Evolutionary conservation across 2,797 vertebrate species (phyloP), one percentile per base, ranked within the genome.

Genomic region (Acestrorhynchus altus): DNA sequence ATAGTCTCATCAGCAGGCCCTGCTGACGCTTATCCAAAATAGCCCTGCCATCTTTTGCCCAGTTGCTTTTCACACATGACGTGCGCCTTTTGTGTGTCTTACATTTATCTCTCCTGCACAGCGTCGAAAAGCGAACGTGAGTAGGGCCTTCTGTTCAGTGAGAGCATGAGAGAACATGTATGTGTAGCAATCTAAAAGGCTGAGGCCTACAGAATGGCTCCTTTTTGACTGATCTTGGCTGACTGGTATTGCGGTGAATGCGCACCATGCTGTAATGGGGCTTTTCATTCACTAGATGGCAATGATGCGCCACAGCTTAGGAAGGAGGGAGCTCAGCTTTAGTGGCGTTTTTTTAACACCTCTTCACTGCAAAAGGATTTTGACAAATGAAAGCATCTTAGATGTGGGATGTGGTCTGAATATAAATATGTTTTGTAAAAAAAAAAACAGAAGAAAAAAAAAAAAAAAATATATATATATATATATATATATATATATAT

Each of bases 331-430:
- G 71, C 73, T 72, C 72, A 44, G 70, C 2, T 60, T 51, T 63
- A 72, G 91, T 91, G 95, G 94, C 93, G 94, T 93, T 93, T 90
- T 61, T 4, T 1, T 3, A 59, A 35, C 12, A 60, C 1, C 60
- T n/a, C 11, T 35, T 35, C 31, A 6, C 31, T 35, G 31, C 31
- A 35, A 35, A 35, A 35, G 6, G 31, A 35, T 35, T 35, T 35
- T 6, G 31, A 6, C 31, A 35, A 35, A 35, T 35, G 31, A 35
- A 35, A 35, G 31, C 31, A 35, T 35, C 31, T 35, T 35, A 35
- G 2, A 2, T 35, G 2, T 35, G 31, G 31, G 2, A 2, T 35
- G 31, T 2, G 6, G 2, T 2, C 6, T 35, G 31, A 35, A 35
- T 35, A 35, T n/a, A n/a, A n/a, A n/a, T n/a, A n/a, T n/a, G n/a